Conservation (phyloP, 1,140 invertebrate species). For the Magallana angulata region DNA sequence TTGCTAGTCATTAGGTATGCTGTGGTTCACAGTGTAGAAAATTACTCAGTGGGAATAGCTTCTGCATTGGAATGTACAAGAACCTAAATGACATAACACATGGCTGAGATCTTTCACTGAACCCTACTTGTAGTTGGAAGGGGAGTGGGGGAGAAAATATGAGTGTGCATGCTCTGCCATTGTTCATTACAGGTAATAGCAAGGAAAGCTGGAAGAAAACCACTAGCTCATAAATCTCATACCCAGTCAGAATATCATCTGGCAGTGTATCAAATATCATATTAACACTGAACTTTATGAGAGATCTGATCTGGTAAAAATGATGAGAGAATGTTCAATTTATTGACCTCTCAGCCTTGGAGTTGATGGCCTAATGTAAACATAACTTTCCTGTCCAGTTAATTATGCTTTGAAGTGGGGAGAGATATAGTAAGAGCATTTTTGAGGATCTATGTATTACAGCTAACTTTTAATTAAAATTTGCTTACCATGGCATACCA, state of each 20-base stretch:
- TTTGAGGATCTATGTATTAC: no score
- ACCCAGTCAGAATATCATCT: neutral
- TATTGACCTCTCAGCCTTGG: neutral
- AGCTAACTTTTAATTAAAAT: no score
- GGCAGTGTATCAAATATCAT: conserved; percentile 27
- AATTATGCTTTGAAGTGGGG: no score
- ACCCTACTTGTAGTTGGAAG: neutral
- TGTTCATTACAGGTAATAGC: neutral
- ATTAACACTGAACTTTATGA: neutral
- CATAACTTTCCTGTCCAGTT: no score
- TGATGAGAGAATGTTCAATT: neutral
- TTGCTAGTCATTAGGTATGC: no score
- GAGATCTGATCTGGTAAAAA: neutral
- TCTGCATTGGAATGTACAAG: neutral
- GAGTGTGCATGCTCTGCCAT: neutral
- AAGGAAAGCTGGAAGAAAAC: neutral
- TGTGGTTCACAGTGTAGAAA: no score
- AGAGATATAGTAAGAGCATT: no score
- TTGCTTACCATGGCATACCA: neutral
- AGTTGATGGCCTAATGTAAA: neutral
- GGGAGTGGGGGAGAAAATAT: no score
- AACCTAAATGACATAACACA: conserved; percentile 22
- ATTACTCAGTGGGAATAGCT: no score
- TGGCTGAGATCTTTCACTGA: neutral
- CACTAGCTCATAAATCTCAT: neutral